Evolutionary conservation across 2,888 invertebrate genomes (phyloP), one percentile per base, ranked within the genome.

Genomic region (Drosophila pseudotakahashii): DNA sequence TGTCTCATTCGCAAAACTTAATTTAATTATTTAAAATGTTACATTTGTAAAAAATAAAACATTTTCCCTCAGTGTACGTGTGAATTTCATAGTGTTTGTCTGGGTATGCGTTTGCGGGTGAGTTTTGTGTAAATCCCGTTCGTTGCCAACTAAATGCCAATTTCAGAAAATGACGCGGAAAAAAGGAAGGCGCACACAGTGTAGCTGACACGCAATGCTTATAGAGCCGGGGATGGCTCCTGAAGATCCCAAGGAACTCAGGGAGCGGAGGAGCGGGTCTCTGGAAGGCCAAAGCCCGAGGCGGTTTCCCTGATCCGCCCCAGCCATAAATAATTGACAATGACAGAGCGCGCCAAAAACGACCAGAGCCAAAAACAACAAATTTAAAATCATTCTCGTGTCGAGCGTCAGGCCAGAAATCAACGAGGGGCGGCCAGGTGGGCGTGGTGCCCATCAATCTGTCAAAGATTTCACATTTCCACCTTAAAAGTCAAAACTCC

Each of bases 101-200:
- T 67, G 32, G 37, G 34, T 58, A 23, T 48, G 44, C 53, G 34
- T 62, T 34, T 54, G 59, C 54, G 68, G 55, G 59, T 75, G 73
- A 73, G 52, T 76, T 59, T 73, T 73, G 82, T 82, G 83, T 72
- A 86, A 85, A 83, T 86, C 87, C 88, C 71, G 80, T 73, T 83
- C 79, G 88, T 89, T 79, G 81, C 89, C 75, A 81, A 79, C 88
- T 83, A 83, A 87, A 85, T 85, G 85, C 89, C 84, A 85, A 85
- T 85, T 85, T 87, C 77, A 84, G 77, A 85, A 85, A 85, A 85
- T 88, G 84, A 85, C 84, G 82, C 88, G 86, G 72, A 82, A 82
- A 88, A 82, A 87, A 82, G 44, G 67, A 50, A 47, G 64, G 53
- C 50, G 53, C 50, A 59, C 58, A 48, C 57, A 44, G 66, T 48